Percentiles rank a stretch among this genome's conserved stretches.
Evolutionary conservation across 2,888 invertebrate genomes (phyloP).

Genomic region (Caenorhabditis sp.): DNA sequence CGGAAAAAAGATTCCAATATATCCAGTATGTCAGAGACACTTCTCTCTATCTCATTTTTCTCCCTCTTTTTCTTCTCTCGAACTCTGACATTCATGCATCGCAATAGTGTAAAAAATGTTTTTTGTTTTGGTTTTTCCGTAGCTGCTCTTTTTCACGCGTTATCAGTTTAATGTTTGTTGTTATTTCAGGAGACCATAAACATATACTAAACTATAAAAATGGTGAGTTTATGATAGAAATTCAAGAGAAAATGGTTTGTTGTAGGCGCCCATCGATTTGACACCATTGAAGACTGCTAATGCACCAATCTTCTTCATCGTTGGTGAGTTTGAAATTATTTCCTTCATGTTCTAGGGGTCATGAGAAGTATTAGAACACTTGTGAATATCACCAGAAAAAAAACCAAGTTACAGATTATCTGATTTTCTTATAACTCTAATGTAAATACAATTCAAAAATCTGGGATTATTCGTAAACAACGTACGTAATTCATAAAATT

Average conservation of each 20-base stretch:
- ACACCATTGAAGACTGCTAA: conserved; percentile 64
- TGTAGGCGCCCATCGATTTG: conserved; percentile 60
- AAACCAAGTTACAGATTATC: no score
- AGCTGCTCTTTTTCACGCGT: background rate
- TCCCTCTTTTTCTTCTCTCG: background rate
- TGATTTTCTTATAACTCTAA: no score
- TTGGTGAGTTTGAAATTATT: conserved; percentile 46
- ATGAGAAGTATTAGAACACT: no score
- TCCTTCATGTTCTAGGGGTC: no score
- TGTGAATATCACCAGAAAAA: no score
- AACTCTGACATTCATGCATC: background rate
- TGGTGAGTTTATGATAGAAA: background rate
- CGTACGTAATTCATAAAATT: no score
- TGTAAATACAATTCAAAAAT: no score
- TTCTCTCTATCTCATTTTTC: background rate
- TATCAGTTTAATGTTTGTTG: background rate
- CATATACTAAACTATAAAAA: background rate
- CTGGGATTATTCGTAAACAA: no score
- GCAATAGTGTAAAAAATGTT: background rate
- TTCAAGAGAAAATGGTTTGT: background rate
- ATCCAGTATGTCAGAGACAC: background rate
- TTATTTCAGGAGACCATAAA: background rate
- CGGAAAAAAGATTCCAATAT: background rate
- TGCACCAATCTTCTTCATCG: conserved; percentile 71
- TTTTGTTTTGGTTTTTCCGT: background rate